These are phyloP conservation scores for Drosophila falleni DNA, from an alignment of 2,888 invertebrate genomes.

Conservation along the genomic window DNA sequence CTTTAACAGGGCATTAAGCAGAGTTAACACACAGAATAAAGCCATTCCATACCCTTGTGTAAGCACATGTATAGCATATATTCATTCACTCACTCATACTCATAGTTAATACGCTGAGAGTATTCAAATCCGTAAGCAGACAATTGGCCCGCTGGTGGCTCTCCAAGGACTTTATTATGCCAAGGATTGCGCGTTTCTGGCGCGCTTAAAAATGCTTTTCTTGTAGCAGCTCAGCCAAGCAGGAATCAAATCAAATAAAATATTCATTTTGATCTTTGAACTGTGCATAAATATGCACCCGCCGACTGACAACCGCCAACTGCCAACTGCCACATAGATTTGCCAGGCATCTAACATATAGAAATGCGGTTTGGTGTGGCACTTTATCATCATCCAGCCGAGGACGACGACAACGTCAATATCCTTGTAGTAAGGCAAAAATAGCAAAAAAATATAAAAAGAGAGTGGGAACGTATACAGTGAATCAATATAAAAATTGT, in stretches of 20 bases:
- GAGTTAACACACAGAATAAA: constrained; percentile 24
- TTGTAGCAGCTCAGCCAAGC: constrained; percentile 67
- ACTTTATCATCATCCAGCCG: constrained; percentile 66
- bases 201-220: constrained; percentile 82
- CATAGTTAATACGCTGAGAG: constrained; percentile 17
- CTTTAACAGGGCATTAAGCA: constrained; percentile 43
- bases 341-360: constrained; percentile 42
- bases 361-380: constrained; percentile 72
- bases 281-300: constrained; percentile 82
- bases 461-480: constrained; percentile 4
- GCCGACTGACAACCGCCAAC: constrained; percentile 29
- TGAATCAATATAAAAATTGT: constrained; percentile 50
- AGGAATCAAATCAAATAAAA: constrained; percentile 83
- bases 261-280: constrained; percentile 85
- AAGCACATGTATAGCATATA: constrained; percentile 38
- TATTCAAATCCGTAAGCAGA: constrained; percentile 57
- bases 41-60: constrained; percentile 2
- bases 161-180: constrained; percentile 77
- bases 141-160: constrained; percentile 66
- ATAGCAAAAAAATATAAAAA: constrained; percentile 34
- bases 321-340: constrained; percentile 44
- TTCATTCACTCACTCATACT: constrained; percentile 35
- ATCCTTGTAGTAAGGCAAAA: constrained; percentile 58
- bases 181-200: constrained; percentile 62
- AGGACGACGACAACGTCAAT: constrained; percentile 62